These are phyloP conservation scores for Steinernema khuongi DNA, from an alignment of 1,140 invertebrate species.

Conservation along the genomic window DNA sequence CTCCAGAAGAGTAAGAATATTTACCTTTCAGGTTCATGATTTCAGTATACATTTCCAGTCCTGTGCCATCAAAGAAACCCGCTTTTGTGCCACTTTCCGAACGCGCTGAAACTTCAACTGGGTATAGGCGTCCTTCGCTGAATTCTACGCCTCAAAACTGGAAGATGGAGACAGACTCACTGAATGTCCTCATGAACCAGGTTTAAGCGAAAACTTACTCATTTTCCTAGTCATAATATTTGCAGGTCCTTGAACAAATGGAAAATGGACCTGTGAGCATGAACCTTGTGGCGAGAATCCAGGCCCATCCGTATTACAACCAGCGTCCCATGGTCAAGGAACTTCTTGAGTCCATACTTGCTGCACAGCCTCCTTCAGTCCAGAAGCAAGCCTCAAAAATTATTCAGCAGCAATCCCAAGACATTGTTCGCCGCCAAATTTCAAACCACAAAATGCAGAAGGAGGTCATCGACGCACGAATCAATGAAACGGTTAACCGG, in stretches of 20 bases:
- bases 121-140: slow-evolving; percentile 29
- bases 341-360: slow-evolving; percentile 52
- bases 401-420: slow-evolving; percentile 47
- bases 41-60: neutral
- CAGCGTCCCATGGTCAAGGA: slow-evolving; percentile 57
- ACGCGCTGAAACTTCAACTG: neutral
- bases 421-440: slow-evolving; percentile 24
- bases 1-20: neutral
- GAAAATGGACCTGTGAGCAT: slow-evolving; percentile 55
- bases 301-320: slow-evolving; percentile 55
- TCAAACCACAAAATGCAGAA: slow-evolving; percentile 23
- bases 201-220: slow-evolving; percentile 28
- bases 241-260: slow-evolving; percentile 55
- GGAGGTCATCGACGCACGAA: slow-evolving; percentile 15
- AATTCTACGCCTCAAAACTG: slow-evolving; percentile 32
- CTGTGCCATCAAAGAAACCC: neutral
- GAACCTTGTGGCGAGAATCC: slow-evolving; percentile 51
- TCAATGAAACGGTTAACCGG: neutral
- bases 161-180: slow-evolving; percentile 50
- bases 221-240: neutral
- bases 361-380: slow-evolving; percentile 51
- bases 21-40: neutral
- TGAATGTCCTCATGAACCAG: slow-evolving; percentile 58
- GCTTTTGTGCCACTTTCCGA: slow-evolving; percentile 23
- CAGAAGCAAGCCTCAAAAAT: slow-evolving; percentile 56